These are phyloP conservation scores for Grapholita molesta DNA, from an alignment of 1,140 invertebrate species.

Conservation along the genomic window DNA sequence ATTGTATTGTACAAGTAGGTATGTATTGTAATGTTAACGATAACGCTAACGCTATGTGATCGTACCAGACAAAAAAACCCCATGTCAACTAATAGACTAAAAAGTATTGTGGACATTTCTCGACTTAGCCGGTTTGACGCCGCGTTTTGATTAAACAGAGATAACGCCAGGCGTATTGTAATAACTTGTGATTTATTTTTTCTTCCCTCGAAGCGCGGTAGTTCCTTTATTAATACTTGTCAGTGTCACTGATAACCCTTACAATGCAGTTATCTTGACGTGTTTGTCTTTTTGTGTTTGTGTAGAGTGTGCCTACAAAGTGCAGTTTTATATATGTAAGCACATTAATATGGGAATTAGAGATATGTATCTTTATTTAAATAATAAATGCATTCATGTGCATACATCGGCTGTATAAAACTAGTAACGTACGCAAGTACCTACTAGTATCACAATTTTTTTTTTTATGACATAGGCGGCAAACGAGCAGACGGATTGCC, in stretches of 20 bases:
- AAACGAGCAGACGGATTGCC: too few species aligned
- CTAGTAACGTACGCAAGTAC: too few species aligned
- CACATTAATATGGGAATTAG: background rate
- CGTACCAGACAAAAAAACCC: too few species aligned
- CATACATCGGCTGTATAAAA: too few species aligned
- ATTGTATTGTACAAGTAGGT: too few species aligned
- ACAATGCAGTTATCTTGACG: conserved; percentile 48
- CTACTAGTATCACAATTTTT: too few species aligned
- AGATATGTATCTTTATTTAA: background rate
- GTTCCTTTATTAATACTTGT: conserved; percentile 71
- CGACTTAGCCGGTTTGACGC: conserved; percentile 8
- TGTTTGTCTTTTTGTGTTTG: conserved; percentile 49
- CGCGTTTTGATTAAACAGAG: conserved; percentile 50
- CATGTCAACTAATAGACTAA: background rate
- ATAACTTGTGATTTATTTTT: conserved; percentile 56
- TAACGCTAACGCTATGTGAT: too few species aligned
- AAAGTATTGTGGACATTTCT: background rate
- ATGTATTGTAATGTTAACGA: too few species aligned
- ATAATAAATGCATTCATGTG: too few species aligned
- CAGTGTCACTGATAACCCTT: conserved; percentile 63
- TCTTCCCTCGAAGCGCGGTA: conserved; percentile 46
- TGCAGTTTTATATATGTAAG: background rate
- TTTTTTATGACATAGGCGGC: too few species aligned
- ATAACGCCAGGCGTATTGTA: conserved; percentile 53
- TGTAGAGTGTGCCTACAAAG: conserved; percentile 26